Evolutionary conservation across 2,888 invertebrate genomes (phyloP), one percentile per base, ranked within the genome.

Genomic region (Lithophane ornitopus): DNA sequence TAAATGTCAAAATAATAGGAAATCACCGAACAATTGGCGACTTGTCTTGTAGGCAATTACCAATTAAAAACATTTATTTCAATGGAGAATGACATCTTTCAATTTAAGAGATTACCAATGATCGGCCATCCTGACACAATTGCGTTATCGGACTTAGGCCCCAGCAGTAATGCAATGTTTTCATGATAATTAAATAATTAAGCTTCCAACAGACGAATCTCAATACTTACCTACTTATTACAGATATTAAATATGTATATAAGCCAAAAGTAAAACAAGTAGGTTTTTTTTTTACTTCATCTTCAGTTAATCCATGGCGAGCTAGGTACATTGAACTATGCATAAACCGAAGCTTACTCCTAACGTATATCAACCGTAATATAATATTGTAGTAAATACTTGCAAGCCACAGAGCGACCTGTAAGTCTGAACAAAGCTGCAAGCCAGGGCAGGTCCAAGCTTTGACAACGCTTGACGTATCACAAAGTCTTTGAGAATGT

Each of bases 401-500:
- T 34, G 54, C 19, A 70, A 65, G 63, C 41, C 22, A 58, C 52
- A 44, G 41, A 49, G 44, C 26, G 19, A 59, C 16, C 46, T 46
- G 44, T n/a, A 39, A 52, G 11, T 26, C 44, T 52, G 59, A 67
- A 75, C 78, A 77, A 79, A 76, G 75, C 67, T 54, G 12, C 28
- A 39, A 72, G 58, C 62, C 8, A 70, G 34, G 56, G 62, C 56
- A 59, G 46, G 78, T 76, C 76, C 49, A 68, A 11, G 70, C 81
- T 85, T 85, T 85, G 80, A 78, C 81, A 84, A 73, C 68, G 77
- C 75, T 79, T 69, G 63, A 80, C 74, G 69, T 74, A 78, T 70
- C 69, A 80, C 76, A 80, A 70, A 80, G 80, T 70, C 81, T 86
- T 82, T 83, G 81, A 73, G 80, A 84, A 85, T 73, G 78, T 71